These are phyloP conservation scores for Enteromius paludinosus DNA, from an alignment of 2,797 vertebrate species.

Conservation along the genomic window DNA sequence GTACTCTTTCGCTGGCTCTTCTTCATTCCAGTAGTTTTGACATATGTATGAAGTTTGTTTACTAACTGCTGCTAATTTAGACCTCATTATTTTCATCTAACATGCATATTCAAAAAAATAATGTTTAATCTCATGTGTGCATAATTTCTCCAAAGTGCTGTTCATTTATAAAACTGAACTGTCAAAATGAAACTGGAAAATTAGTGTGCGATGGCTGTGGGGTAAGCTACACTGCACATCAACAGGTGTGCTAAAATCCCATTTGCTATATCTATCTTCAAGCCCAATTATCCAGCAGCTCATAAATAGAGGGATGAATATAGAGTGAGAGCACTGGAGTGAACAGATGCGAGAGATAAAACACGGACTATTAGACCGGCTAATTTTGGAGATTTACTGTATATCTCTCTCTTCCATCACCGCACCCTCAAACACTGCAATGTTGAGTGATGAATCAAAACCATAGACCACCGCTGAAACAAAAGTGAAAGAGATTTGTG, in stretches of 20 bases:
- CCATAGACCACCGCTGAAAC: neutral
- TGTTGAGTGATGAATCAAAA: slow-evolving; percentile 22
- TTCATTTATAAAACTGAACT: neutral
- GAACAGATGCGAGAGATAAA: slow-evolving; percentile 15
- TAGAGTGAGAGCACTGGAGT: neutral
- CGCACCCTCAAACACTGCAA: slow-evolving; percentile 10
- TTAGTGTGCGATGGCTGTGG: neutral
- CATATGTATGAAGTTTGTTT: neutral
- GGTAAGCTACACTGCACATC: neutral
- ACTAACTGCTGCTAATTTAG: neutral
- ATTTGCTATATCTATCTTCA: neutral
- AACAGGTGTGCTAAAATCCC: slow-evolving; percentile 1
- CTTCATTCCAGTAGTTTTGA: neutral
- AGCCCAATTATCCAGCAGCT: neutral
- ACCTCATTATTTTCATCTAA: neutral
- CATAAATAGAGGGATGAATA: slow-evolving; percentile 7
- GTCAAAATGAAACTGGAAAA: neutral
- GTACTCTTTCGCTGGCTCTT: neutral
- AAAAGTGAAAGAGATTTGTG: slow-evolving; percentile 63
- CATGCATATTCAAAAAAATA: no score
- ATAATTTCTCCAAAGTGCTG: neutral
- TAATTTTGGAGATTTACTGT: slow-evolving; percentile 25
- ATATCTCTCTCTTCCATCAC: neutral
- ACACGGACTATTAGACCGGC: neutral
- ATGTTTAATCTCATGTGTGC: neutral